phyloP scores from a whole-genome alignment of 92 coral and sea anemone genomes.

The Ricordea florida region DNA sequence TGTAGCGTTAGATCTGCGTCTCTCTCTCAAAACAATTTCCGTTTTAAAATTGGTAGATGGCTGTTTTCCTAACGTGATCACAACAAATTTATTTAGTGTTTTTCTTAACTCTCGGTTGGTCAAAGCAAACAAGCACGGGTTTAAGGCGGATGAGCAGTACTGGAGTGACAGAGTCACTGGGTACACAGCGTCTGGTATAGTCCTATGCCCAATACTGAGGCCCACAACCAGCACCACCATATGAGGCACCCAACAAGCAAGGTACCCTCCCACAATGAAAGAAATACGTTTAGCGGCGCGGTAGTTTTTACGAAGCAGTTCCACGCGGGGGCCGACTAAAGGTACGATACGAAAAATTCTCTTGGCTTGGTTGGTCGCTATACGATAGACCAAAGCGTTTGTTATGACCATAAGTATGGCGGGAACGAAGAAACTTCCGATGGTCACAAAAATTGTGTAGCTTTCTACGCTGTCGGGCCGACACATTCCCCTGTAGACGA shows the following conservation, averaged over 20 bases:
- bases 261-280: constrained; percentile 73
- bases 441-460: constrained; percentile 54
- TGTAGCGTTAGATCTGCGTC: not conserved
- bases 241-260: constrained; percentile 82
- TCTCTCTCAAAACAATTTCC: not conserved
- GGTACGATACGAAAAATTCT: constrained; percentile 47
- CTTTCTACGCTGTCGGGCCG: constrained; percentile 24
- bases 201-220: constrained; percentile 41
- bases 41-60: not conserved
- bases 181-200: constrained; percentile 53
- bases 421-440: constrained; percentile 72
- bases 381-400: constrained; percentile 60
- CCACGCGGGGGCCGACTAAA: constrained; percentile 13
- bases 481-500: constrained; percentile 19
- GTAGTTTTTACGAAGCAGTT: constrained; percentile 63
- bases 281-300: constrained; percentile 84
- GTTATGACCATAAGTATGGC: constrained; percentile 64
- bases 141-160: constrained; percentile 82
- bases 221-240: constrained; percentile 59
- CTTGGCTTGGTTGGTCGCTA: constrained; percentile 73
- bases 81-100: constrained; percentile 30
- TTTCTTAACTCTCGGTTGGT: constrained; percentile 69
- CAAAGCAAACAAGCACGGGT: constrained; percentile 80
- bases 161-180: constrained; percentile 71
- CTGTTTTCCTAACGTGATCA: not conserved